Conservation (phyloP, 1,140 invertebrate genomes). For the Tribolium castaneum region DNA sequence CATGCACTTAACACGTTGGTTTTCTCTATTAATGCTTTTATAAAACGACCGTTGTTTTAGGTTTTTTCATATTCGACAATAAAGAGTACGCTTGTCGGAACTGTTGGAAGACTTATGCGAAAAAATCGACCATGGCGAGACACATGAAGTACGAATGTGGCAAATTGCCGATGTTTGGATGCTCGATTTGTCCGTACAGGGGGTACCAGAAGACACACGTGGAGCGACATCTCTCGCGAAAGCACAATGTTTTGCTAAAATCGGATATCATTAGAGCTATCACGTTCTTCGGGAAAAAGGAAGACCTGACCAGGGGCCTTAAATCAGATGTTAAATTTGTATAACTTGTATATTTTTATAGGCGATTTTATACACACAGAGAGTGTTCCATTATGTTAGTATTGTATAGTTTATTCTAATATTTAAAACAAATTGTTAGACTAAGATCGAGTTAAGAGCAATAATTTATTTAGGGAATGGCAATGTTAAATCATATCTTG, state of each 20-base stretch:
- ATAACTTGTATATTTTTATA: slow-evolving; percentile 2
- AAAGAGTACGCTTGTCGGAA: slow-evolving; percentile 57
- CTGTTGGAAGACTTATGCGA: slow-evolving; percentile 71
- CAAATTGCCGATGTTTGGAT: slow-evolving; percentile 74
- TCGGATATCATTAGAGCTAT: slow-evolving; percentile 48
- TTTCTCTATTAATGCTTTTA: background rate
- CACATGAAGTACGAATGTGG: slow-evolving; percentile 79
- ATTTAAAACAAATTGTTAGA: background rate
- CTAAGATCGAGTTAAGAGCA: background rate
- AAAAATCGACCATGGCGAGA: slow-evolving; percentile 69
- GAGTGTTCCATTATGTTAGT: background rate
- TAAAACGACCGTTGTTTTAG: background rate
- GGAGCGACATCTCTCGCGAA: slow-evolving; percentile 60
- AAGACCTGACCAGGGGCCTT: background rate
- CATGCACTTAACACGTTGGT: background rate
- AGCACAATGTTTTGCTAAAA: slow-evolving; percentile 50
- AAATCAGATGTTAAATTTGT: background rate
- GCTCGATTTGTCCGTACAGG: slow-evolving; percentile 67
- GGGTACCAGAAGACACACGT: slow-evolving; percentile 66
- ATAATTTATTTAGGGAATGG: background rate
- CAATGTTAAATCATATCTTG: background rate
- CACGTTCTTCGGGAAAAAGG: slow-evolving; percentile 39
- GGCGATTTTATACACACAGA: background rate
- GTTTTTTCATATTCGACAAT: slow-evolving; percentile 42
- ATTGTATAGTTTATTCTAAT: slow-evolving; percentile 8